A percentile compares a stretch with the other conserved stretches of the same genome.
Conservation (phyloP, 2,888 invertebrate species). For the Hirtodrosophila alboralis region DNA sequence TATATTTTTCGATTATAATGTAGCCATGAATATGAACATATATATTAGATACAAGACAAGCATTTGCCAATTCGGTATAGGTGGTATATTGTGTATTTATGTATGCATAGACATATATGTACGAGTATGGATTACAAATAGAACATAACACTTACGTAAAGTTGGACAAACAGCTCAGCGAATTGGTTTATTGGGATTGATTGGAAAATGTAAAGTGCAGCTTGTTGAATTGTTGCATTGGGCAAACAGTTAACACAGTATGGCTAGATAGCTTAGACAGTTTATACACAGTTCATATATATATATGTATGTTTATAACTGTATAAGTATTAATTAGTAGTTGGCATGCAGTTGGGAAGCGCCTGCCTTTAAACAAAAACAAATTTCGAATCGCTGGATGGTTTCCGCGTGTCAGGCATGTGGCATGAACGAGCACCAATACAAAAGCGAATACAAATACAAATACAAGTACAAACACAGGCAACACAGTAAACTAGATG, state of each 20-base stretch:
- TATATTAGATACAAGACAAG: slow-evolving; percentile 21
- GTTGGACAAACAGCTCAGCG: slow-evolving; percentile 49
- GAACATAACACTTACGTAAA: slow-evolving; percentile 64
- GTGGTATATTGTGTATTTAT: slow-evolving; percentile 2
- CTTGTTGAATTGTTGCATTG: slow-evolving; percentile 54
- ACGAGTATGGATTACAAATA: slow-evolving; percentile 16
- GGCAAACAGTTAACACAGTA: slow-evolving; percentile 27
- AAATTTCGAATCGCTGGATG: slow-evolving; percentile 21
- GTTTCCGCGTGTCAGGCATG: slow-evolving; percentile 22
- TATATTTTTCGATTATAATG: slow-evolving; percentile 14
- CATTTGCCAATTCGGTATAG: slow-evolving; percentile 10
- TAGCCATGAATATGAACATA: slow-evolving; percentile 29
- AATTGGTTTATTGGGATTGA: slow-evolving; percentile 43
- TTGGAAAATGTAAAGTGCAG: slow-evolving; percentile 43
- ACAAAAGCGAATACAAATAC: slow-evolving; percentile 26
- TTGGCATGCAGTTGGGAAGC: slow-evolving; percentile 52
- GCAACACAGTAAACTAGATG: slow-evolving; percentile 12
- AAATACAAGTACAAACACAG: slow-evolving; percentile 23
- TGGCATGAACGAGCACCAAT: slow-evolving; percentile 23
- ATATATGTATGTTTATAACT: slow-evolving; percentile 15
- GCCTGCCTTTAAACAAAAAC: slow-evolving; percentile 31
- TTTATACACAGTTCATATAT: slow-evolving; percentile 27
- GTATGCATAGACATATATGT: slow-evolving; percentile 20
- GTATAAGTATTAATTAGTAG: slow-evolving; percentile 33
- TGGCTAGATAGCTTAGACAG: slow-evolving; percentile 7